phyloP scores from a whole-genome alignment of 2,113 vertebrate species.

The Sinosuthora webbiana region DNA sequence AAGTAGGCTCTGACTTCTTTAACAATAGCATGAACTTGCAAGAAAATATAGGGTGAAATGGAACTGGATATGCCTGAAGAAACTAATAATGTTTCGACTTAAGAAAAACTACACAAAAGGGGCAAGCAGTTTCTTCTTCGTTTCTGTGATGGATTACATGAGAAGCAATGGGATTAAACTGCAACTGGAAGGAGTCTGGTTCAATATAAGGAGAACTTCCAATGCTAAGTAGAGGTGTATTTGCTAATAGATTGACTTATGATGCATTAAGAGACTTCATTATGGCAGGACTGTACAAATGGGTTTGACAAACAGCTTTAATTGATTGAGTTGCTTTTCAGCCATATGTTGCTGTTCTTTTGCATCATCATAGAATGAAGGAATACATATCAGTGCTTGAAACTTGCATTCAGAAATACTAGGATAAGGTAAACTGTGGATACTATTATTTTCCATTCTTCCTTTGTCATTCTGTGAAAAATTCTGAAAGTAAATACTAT shows the following conservation, averaged over 20 bases:
- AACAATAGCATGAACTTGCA: not conserved
- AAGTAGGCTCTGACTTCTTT: not conserved
- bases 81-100: not conserved
- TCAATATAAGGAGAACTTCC: not conserved
- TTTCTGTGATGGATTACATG: not conserved
- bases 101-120: not conserved
- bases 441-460: not conserved
- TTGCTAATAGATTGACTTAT: not conserved
- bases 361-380: not conserved
- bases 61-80: not conserved
- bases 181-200: not conserved
- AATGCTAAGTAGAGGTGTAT: not conserved
- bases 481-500: not conserved
- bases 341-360: not conserved
- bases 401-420: not conserved
- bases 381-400: not conserved
- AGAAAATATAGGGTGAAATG: not conserved
- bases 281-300: not conserved
- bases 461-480: not conserved
- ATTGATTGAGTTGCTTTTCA: not conserved
- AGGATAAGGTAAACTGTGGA: not conserved
- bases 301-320: not conserved
- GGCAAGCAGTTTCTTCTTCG: not conserved
- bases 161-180: not conserved
- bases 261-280: not conserved